These are phyloP conservation scores for Galendromus occidentalis DNA, from an alignment of 1,140 invertebrate species.

Conservation along the genomic window DNA sequence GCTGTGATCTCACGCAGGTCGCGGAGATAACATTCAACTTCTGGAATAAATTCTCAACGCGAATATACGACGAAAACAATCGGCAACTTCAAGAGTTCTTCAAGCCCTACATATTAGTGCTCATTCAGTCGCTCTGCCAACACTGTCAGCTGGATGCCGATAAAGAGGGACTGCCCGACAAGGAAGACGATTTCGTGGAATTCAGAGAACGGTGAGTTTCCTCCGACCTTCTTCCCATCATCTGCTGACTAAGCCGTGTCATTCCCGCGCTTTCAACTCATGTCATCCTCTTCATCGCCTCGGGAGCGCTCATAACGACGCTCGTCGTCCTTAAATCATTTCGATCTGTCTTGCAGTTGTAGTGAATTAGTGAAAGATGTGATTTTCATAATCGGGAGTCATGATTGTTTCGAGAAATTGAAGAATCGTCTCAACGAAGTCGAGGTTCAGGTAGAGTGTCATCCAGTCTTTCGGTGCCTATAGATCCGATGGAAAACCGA, in stretches of 20 bases:
- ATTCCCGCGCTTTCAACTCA: neutral
- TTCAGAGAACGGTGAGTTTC: neutral
- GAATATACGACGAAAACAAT: neutral
- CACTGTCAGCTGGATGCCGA: slow-evolving; percentile 6
- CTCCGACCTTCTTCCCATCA: neutral
- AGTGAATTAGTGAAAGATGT: neutral
- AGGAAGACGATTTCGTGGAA: neutral
- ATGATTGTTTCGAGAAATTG: neutral
- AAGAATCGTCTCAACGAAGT: neutral
- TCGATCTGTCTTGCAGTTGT: neutral
- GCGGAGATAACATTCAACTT: neutral
- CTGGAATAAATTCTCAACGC: neutral
- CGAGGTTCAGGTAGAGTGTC: neutral
- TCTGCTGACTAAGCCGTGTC: neutral
- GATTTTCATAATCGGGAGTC: neutral
- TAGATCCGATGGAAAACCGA: neutral
- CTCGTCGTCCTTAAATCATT: neutral
- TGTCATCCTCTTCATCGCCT: neutral
- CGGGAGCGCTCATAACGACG: neutral
- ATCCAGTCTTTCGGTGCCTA: neutral
- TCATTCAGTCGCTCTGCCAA: neutral
- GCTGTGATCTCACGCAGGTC: neutral
- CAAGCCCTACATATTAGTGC: neutral
- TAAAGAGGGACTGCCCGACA: neutral
- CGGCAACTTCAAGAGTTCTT: neutral